Base-by-base conservation (phyloP, 1,140 invertebrate species). In the Rhysida immarginata region DNA sequence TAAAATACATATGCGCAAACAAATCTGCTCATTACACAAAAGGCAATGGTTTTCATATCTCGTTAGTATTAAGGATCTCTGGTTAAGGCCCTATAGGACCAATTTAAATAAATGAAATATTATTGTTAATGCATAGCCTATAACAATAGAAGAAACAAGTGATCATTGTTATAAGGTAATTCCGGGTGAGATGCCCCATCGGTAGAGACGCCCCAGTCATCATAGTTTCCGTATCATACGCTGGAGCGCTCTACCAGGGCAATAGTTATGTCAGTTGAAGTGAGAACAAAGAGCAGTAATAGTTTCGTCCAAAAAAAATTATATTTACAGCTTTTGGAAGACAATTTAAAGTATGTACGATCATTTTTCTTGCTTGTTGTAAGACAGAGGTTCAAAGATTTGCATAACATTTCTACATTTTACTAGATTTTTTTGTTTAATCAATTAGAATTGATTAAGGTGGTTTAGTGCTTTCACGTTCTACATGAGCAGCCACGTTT, bases 391-490 rank as follows among this genome's bases (percentile, higher is more conserved):
- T 16, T 35, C 16, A 35, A 35, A 35, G 5, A 35, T 35, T 8
- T 16, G 29, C 29, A 35, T 35, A 16, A 16, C 29, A 35, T 35
- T 35, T 35, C 16, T 35, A 16, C 5, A 63, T 58, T 41, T 25
- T 5, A 35, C 5, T 35, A 5, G 29, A 2, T n/a, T 25, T 2
- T 29, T 24, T 58, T 57, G 24, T 25, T 26, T 60, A 2, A 14
- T 53, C 16, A 20, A 59, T 41, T 24, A 35, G 29, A 35, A 35
- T 16, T 8, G 5, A 35, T 35, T 35, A 5, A 21, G 55, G n/a
- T 26, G 11, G 50, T 24, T 11, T n/a, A 24, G 20, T 23, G 11
- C 3, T 57, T 26, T 20, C 11, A 3, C 23, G n/a, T 57, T 24
- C 23, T 21, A 20, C 14, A 35, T n/a, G 29, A 8, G 29, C 16